These are phyloP conservation scores for Leucoraja erinaceus DNA, from an alignment of 2,113 vertebrate species.

Conservation along the genomic window DNA sequence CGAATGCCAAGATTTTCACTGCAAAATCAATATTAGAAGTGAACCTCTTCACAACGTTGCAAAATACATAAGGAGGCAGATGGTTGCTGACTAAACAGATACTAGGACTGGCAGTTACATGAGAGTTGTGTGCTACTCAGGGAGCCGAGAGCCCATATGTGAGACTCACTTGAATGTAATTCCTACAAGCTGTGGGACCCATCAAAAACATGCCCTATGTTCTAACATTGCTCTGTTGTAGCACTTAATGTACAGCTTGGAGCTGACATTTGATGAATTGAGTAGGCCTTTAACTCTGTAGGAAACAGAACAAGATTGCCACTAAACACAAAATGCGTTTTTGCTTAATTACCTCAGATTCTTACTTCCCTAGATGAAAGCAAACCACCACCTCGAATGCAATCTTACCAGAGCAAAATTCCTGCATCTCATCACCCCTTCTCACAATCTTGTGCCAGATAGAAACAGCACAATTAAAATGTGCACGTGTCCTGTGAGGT, in stretches of 20 bases:
- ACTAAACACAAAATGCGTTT: not conserved
- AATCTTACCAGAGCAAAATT: not conserved
- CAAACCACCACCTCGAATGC: not conserved
- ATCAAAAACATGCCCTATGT: not conserved
- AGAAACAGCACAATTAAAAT: not conserved
- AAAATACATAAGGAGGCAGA: not conserved
- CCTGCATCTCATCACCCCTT: not conserved
- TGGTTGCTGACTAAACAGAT: conserved; percentile 27
- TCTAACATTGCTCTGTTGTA: not conserved
- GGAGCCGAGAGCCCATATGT: not conserved
- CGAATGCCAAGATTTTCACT: not conserved
- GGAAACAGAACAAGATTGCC: not conserved
- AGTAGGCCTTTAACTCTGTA: not conserved
- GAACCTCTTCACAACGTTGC: not conserved
- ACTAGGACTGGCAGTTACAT: not conserved
- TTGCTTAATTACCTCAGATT: conserved; percentile 10
- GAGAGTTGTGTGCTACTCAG: not conserved
- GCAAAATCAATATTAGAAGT: not conserved
- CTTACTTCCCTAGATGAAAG: too few relatives aligned
- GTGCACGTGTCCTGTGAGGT: not conserved
- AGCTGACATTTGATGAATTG: not conserved
- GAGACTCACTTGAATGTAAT: conserved; percentile 23
- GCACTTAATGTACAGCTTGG: not conserved
- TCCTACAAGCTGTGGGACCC: conserved; percentile 6
- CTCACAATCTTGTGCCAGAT: not conserved